Evolutionary conservation across 2,113 vertebrate genomes (phyloP).

Genomic region (Sylvia atricapilla): DNA sequence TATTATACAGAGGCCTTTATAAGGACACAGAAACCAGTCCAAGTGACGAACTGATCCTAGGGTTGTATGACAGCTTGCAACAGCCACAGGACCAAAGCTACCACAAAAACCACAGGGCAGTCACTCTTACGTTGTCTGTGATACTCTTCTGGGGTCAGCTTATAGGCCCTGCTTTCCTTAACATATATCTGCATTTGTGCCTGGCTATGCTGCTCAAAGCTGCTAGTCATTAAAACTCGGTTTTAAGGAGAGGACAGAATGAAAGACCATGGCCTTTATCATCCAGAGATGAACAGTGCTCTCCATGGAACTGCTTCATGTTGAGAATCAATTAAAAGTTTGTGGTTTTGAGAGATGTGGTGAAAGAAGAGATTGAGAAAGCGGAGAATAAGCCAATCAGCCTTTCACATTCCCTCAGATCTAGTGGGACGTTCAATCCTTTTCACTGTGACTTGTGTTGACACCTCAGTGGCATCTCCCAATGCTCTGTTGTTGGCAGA

Average conservation of each 20-base stretch:
- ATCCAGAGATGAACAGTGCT: neutral
- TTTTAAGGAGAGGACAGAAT: neutral
- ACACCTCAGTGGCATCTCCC: neutral
- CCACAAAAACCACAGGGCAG: neutral
- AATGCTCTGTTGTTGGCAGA: neutral
- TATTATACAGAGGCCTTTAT: neutral
- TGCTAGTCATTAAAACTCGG: neutral
- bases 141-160: neutral
- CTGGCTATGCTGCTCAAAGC: neutral
- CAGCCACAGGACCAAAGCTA: neutral
- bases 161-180: neutral
- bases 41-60: neutral
- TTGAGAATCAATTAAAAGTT: neutral
- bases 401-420: neutral
- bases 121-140: neutral
- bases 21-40: neutral
- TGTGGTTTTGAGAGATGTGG: neutral
- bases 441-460: neutral
- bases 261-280: neutral
- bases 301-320: neutral
- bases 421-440: neutral
- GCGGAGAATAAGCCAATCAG: neutral
- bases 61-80: neutral
- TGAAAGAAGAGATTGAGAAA: neutral
- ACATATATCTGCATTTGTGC: neutral